phyloP scores from a whole-genome alignment of 2,113 vertebrate genomes.

The Anoplopoma fimbria region DNA sequence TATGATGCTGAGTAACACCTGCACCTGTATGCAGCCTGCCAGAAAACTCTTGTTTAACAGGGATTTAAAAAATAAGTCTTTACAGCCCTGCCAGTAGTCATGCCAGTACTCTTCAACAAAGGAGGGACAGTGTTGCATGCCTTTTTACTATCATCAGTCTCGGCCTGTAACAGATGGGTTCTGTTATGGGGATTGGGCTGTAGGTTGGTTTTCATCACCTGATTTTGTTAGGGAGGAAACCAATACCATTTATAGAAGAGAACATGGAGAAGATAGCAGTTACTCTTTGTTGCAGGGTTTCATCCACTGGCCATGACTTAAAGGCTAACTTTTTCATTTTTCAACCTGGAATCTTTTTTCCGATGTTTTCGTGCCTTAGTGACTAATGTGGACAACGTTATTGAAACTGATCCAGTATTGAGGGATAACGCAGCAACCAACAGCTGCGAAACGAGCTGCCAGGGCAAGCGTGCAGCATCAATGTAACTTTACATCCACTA shows the following conservation, averaged over 20 bases:
- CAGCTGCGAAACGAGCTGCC: not conserved
- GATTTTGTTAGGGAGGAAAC: constrained; percentile 34
- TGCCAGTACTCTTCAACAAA: constrained; percentile 30
- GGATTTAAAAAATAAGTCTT: constrained; percentile 31
- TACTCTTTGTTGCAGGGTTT: not conserved
- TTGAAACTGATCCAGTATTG: not conserved
- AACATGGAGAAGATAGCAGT: constrained; percentile 4
- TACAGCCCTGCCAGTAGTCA: constrained; percentile 2
- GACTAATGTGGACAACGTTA: not conserved
- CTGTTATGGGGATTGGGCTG: constrained; percentile 37
- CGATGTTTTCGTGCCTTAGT: not conserved
- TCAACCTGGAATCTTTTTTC: not conserved
- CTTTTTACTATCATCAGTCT: constrained; percentile 36
- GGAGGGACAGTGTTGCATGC: constrained; percentile 26
- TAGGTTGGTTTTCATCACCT: constrained; percentile 40
- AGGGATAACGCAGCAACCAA: not conserved
- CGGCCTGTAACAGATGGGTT: constrained; percentile 53
- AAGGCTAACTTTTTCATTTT: not conserved
- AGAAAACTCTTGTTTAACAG: constrained; percentile 40
- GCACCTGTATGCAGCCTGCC: constrained; percentile 25
- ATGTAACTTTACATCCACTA: not conserved
- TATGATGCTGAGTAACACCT: constrained; percentile 43
- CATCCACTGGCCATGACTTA: not conserved
- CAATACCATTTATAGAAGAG: constrained; percentile 58
- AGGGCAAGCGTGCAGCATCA: not conserved